Percentiles rank a stretch among this genome's conserved stretches.
These are phyloP conservation scores for Melieria omissa DNA, from an alignment of 2,888 invertebrate species.

Conservation along the genomic window DNA sequence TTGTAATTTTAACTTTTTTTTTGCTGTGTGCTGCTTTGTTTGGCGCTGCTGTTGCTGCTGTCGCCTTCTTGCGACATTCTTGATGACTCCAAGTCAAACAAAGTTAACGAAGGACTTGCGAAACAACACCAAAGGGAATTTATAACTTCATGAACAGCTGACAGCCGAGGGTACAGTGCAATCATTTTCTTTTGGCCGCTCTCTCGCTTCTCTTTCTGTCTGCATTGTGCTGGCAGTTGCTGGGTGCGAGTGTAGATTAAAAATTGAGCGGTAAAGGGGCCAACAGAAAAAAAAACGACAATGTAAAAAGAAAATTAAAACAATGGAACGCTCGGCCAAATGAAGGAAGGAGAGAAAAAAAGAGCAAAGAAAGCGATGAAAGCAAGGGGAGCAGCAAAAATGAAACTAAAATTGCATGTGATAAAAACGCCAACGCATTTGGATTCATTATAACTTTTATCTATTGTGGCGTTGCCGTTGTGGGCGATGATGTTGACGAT, in stretches of 20 bases:
- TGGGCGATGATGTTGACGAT: no score
- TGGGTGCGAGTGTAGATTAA: slow-evolving; percentile 28
- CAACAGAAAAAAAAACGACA: no score
- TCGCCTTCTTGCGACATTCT: slow-evolving; percentile 1
- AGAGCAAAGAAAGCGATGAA: slow-evolving; percentile 25
- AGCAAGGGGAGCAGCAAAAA: slow-evolving; percentile 25
- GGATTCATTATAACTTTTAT: neutral
- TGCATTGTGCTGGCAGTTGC: neutral
- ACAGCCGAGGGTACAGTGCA: slow-evolving; percentile 5
- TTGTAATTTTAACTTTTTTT: neutral
- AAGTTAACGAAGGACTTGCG: slow-evolving; percentile 37
- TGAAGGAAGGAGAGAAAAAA: slow-evolving; percentile 7
- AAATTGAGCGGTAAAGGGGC: slow-evolving; percentile 28
- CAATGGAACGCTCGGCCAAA: slow-evolving; percentile 1
- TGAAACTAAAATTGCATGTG: neutral
- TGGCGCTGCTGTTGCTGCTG: neutral
- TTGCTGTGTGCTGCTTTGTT: slow-evolving; percentile 3
- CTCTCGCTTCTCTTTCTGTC: neutral
- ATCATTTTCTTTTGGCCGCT: no score
- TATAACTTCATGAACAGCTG: slow-evolving; percentile 35
- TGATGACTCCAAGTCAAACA: slow-evolving; percentile 27
- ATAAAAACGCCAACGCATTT: slow-evolving; percentile 5
- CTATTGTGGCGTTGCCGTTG: neutral
- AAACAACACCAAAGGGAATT: slow-evolving; percentile 44
- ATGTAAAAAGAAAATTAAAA: slow-evolving; percentile 37